These are phyloP conservation scores for Arbacia lixula DNA, from an alignment of 53 echinoderm and acorn worm genomes.

Conservation along the genomic window DNA sequence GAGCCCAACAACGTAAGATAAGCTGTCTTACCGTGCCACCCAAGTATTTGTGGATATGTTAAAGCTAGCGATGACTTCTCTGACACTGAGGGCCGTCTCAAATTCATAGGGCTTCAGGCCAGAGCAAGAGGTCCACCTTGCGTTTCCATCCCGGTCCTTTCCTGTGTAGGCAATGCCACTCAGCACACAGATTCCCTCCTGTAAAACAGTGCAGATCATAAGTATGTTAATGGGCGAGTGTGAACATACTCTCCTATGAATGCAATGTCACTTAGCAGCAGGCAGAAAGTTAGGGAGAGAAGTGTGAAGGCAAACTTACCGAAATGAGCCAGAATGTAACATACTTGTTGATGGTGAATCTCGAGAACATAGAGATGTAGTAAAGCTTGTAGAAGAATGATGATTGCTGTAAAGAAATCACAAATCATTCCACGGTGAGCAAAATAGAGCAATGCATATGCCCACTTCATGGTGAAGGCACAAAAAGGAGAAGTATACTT, in stretches of 20 bases:
- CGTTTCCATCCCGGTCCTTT: slow-evolving; percentile 71
- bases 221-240: no score
- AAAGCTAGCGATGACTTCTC: slow-evolving; percentile 65
- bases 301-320: slow-evolving; percentile 51
- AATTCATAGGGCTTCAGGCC: slow-evolving; percentile 49
- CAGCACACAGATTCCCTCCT: slow-evolving; percentile 88
- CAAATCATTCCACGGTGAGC: no score
- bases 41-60: slow-evolving; percentile 88
- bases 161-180: slow-evolving; percentile 85
- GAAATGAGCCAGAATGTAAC: slow-evolving; percentile 76
- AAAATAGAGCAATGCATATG: no score
- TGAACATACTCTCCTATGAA: no score
- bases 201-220: no score
- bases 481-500: neutral
- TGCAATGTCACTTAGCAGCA: no score
- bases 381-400: slow-evolving; percentile 67
- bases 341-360: slow-evolving; percentile 75
- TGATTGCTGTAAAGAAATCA: slow-evolving; percentile 55
- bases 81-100: slow-evolving; percentile 32
- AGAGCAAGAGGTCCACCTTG: slow-evolving; percentile 71
- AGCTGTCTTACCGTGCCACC: slow-evolving; percentile 76
- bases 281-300: neutral
- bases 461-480: neutral
- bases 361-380: slow-evolving; percentile 62
- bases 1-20: neutral